Percentiles rank a stretch among this genome's conserved stretches.
Conservation (phyloP, 2,113 vertebrate genomes). For the Petroica traversi region DNA sequence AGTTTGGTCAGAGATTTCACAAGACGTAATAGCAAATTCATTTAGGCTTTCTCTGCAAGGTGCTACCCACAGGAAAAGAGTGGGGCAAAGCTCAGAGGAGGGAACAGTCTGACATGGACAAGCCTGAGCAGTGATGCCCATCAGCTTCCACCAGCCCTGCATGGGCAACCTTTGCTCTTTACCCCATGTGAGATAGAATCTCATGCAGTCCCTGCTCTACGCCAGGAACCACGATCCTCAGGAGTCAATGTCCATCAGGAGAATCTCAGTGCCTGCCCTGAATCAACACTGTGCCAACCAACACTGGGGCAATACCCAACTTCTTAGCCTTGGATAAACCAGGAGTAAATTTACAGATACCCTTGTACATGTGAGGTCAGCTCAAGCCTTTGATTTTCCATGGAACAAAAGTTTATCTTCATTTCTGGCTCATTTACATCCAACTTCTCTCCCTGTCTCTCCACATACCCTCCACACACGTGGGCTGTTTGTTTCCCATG, state of each 20-base stretch:
- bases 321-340: neutral
- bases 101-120: neutral
- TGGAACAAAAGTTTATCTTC: neutral
- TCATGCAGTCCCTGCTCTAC: accelerated
- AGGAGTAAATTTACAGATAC: neutral
- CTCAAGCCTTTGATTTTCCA: neutral
- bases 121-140: neutral
- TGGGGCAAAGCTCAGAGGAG: neutral
- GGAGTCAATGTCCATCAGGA: neutral
- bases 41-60: neutral
- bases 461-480: accelerated
- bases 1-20: neutral
- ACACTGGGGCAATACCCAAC: neutral
- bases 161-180: neutral
- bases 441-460: neutral
- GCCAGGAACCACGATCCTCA: neutral
- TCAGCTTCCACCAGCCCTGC: neutral
- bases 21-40: neutral
- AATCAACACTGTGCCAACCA: neutral
- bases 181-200: accelerated
- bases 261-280: neutral
- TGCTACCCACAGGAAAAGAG: accelerated
- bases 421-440: neutral
- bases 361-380: accelerated
- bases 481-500: neutral